Percentiles rank a stretch among this genome's conserved stretches.
Evolutionary conservation across 2,888 invertebrate species (phyloP).

Genomic region (Melolontha melolontha): DNA sequence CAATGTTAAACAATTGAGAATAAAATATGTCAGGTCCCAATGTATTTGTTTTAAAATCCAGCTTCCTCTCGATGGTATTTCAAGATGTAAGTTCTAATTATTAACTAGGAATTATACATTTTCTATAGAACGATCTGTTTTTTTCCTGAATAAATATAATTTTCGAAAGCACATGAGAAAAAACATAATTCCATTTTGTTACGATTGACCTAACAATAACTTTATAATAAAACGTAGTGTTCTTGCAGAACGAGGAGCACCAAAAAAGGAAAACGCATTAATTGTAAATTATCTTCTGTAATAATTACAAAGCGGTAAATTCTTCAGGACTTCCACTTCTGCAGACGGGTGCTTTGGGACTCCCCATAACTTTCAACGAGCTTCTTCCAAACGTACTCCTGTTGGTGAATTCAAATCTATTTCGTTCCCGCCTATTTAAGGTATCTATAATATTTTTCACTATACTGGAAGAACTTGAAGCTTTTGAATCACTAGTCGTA

Average conservation of each 20-base stretch:
- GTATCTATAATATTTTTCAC: slow-evolving; percentile 63
- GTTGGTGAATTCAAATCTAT: slow-evolving; percentile 54
- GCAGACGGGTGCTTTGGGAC: slow-evolving; percentile 51
- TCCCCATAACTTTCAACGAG: slow-evolving; percentile 60
- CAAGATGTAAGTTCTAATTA: too few species aligned
- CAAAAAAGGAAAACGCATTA: neutral
- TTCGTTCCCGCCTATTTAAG: slow-evolving; percentile 60
- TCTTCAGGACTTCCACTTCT: slow-evolving; percentile 54
- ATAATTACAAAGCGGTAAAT: slow-evolving; percentile 54
- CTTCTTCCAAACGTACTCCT: slow-evolving; percentile 59
- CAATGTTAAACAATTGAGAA: slow-evolving; percentile 5
- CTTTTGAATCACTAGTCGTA: slow-evolving; percentile 22
- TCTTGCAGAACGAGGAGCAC: neutral
- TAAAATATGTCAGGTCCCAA: slow-evolving; percentile 22
- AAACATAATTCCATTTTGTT: too few species aligned
- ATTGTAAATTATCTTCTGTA: neutral
- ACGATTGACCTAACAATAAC: too few species aligned
- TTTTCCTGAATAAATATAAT: too few species aligned
- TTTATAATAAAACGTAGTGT: too few species aligned
- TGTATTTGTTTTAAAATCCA: slow-evolving; percentile 1
- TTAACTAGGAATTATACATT: too few species aligned
- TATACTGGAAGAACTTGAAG: slow-evolving; percentile 51
- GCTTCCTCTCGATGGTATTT: too few species aligned
- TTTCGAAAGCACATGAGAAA: too few species aligned
- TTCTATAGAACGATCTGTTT: too few species aligned